Evolutionary conservation across 1,140 invertebrate species (phyloP).

Genomic region (Conopomorpha cramerella): DNA sequence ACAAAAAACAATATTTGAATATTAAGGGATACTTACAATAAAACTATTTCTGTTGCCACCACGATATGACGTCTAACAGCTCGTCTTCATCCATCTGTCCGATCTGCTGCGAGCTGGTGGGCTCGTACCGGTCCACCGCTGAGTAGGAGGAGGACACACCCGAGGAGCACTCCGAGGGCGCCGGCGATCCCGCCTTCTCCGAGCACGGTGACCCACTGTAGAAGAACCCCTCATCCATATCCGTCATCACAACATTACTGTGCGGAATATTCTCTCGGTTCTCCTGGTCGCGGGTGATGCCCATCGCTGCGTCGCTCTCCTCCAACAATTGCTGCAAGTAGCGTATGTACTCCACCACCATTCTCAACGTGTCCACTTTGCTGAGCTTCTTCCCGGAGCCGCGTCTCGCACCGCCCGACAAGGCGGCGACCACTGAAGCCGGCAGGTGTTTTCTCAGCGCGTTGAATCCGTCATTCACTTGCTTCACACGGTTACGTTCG

Average conservation of each 20-base stretch:
- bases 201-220: conserved; percentile 60
- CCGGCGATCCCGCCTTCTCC: conserved; percentile 69
- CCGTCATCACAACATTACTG: conserved; percentile 29
- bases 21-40: conserved; percentile 27
- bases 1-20: no score
- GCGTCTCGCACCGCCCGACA: conserved; percentile 68
- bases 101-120: conserved; percentile 63
- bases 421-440: conserved; percentile 70
- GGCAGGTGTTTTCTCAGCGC: conserved; percentile 86
- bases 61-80: conserved; percentile 81
- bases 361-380: conserved; percentile 92
- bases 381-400: conserved; percentile 86
- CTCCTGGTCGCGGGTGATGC: conserved; percentile 36
- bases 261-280: conserved; percentile 50
- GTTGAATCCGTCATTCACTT: conserved; percentile 93
- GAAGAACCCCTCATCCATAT: conserved; percentile 51
- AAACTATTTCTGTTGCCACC: conserved; percentile 73
- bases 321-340: conserved; percentile 83
- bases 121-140: conserved; percentile 52
- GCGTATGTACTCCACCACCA: conserved; percentile 94
- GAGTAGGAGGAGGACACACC: conserved; percentile 52
- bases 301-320: conserved; percentile 55
- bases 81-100: conserved; percentile 77
- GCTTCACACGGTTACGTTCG: conserved; percentile 88
- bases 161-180: conserved; percentile 72